Conservation (phyloP, 2,888 invertebrate species). For the Apantesis nais region DNA sequence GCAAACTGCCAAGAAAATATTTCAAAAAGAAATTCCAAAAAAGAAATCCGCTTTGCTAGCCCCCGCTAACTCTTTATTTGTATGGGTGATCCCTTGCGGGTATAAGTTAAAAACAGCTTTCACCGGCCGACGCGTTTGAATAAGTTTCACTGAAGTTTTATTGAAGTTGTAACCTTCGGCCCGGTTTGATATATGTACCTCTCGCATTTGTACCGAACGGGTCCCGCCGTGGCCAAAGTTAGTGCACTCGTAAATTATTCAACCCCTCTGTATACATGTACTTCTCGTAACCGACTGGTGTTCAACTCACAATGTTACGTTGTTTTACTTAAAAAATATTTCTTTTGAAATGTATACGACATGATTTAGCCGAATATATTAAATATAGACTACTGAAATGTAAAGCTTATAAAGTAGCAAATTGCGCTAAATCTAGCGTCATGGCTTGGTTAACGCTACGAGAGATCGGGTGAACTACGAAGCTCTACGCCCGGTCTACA, state of each 20-base stretch:
- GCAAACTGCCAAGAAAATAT: constrained; percentile 56
- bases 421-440: constrained; percentile 48
- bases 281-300: constrained; percentile 68
- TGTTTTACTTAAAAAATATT: constrained; percentile 46
- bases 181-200: constrained; percentile 77
- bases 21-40: constrained; percentile 62
- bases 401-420: constrained; percentile 34
- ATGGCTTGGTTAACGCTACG: constrained; percentile 44
- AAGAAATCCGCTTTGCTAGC: constrained; percentile 70
- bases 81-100: constrained; percentile 74
- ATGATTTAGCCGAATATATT: not conserved
- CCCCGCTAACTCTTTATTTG: constrained; percentile 80
- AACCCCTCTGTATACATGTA: constrained; percentile 71
- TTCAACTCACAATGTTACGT: constrained; percentile 62
- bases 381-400: not conserved
- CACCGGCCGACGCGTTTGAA: constrained; percentile 72
- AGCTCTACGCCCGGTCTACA: constrained; percentile 37
- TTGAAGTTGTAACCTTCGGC: constrained; percentile 76
- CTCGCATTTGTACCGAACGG: constrained; percentile 66
- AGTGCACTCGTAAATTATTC: constrained; percentile 83
- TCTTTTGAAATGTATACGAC: constrained; percentile 3
- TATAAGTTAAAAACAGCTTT: constrained; percentile 82
- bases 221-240: constrained; percentile 73
- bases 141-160: constrained; percentile 69
- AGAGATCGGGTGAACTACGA: constrained; percentile 35